phyloP scores from a whole-genome alignment of 2,888 invertebrate genomes.

The Spodoptera picta region DNA sequence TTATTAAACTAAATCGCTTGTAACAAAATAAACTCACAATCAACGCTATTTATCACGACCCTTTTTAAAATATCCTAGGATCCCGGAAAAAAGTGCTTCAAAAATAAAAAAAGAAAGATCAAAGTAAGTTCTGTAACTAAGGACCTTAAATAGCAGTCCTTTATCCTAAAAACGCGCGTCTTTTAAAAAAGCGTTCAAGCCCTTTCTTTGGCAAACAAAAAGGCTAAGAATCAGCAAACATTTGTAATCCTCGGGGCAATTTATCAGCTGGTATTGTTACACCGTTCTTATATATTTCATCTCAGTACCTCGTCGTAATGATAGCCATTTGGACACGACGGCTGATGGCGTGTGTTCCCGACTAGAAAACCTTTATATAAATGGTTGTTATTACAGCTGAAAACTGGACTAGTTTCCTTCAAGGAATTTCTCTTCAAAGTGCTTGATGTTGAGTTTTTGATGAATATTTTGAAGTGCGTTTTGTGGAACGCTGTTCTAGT shows the following conservation, averaged over 20 bases:
- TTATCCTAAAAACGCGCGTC: constrained; percentile 42
- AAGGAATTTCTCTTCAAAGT: constrained; percentile 36
- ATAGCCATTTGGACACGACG: constrained; percentile 58
- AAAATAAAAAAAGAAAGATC: constrained; percentile 35
- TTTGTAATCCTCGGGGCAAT: constrained; percentile 65
- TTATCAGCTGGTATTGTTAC: constrained; percentile 67
- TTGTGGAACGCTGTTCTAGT: too few relatives aligned
- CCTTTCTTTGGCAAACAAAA: constrained; percentile 57
- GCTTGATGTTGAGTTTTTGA: constrained; percentile 14
- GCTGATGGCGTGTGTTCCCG: constrained; percentile 51
- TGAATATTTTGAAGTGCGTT: constrained; percentile 18
- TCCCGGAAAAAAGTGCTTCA: constrained; percentile 18
- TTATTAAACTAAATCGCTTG: too few relatives aligned
- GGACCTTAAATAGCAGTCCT: constrained; percentile 37
- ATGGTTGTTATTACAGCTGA: constrained; percentile 52
- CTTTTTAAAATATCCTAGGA: constrained; percentile 1
- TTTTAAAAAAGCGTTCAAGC: constrained; percentile 46
- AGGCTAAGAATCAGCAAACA: constrained; percentile 62
- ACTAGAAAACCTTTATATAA: constrained; percentile 52
- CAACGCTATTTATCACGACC: background rate
- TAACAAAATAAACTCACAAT: background rate
- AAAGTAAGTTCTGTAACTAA: constrained; percentile 40
- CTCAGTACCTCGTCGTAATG: constrained; percentile 59
- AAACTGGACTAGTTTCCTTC: constrained; percentile 39
- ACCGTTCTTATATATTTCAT: constrained; percentile 63